Conservation (phyloP, 2,797 vertebrate genomes). For the Acanthis flammea region DNA sequence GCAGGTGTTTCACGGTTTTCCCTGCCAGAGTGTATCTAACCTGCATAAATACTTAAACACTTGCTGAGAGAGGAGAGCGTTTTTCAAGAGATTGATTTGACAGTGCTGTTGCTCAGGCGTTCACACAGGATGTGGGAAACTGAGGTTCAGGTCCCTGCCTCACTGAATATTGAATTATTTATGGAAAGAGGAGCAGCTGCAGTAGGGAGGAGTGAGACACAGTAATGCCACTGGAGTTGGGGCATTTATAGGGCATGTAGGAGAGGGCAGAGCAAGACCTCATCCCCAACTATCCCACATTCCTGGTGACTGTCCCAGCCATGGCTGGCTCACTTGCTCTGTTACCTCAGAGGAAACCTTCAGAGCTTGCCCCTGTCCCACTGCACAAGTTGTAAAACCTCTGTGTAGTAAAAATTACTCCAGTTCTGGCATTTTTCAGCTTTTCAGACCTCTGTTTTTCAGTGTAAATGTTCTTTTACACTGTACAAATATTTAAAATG, state of each 20-base stretch:
- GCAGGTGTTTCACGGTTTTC: background rate
- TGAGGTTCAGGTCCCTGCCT: conserved; percentile 27
- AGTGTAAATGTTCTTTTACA: background rate
- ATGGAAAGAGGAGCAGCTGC: conserved; percentile 5
- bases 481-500: background rate
- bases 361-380: background rate
- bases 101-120: background rate
- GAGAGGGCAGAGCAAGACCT: background rate
- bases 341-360: background rate
- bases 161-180: conserved; percentile 29
- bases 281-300: background rate
- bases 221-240: background rate
- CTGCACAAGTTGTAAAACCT: background rate
- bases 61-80: background rate
- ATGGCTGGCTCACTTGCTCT: background rate
- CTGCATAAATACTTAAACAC: conserved; percentile 57
- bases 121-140: conserved; percentile 55
- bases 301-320: background rate
- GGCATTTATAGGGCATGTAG: background rate
- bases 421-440: background rate
- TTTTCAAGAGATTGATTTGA: conserved; percentile 30
- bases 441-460: background rate
- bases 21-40: background rate
- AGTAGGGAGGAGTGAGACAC: background rate
- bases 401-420: background rate